Evolutionary conservation across 2,888 invertebrate species (phyloP).

Genomic region (Pristionchus mayeri): DNA sequence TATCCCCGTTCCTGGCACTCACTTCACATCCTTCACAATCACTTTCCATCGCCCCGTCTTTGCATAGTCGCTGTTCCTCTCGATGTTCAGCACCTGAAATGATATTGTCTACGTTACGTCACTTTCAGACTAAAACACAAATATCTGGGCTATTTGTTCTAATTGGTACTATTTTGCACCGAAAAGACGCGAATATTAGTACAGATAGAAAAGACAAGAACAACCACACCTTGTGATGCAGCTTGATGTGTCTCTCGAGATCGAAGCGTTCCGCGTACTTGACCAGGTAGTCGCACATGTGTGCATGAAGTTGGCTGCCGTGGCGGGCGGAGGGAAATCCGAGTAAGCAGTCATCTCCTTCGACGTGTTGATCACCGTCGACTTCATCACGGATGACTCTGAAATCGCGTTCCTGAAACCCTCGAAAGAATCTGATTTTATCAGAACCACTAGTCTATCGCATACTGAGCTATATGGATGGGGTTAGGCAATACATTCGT

Average conservation of each 20-base stretch:
- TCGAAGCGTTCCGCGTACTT: constrained; percentile 55
- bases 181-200: too few relatives aligned
- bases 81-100: constrained; percentile 55
- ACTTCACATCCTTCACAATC: constrained; percentile 61
- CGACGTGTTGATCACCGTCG: constrained; percentile 77
- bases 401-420: too few relatives aligned
- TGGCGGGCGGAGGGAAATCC: constrained; percentile 78
- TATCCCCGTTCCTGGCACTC: background rate
- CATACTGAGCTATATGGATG: too few relatives aligned
- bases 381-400: constrained; percentile 76
- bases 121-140: too few relatives aligned
- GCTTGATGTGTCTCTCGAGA: constrained; percentile 50
- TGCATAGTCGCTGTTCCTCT: constrained; percentile 72
- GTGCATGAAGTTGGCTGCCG: constrained; percentile 72
- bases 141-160: too few relatives aligned
- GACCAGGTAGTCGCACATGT: constrained; percentile 57
- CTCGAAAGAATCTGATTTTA: too few relatives aligned
- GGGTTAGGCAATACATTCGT: too few relatives aligned
- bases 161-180: too few relatives aligned
- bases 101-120: too few relatives aligned
- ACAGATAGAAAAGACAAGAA: too few relatives aligned
- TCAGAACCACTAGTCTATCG: too few relatives aligned
- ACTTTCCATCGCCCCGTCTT: constrained; percentile 76
- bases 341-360: constrained; percentile 77
- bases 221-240: constrained; percentile 52